Evolutionary conservation across 2,797 vertebrate species (phyloP), one percentile per base, ranked within the genome.

Genomic region (Microcaecilia unicolor): DNA sequence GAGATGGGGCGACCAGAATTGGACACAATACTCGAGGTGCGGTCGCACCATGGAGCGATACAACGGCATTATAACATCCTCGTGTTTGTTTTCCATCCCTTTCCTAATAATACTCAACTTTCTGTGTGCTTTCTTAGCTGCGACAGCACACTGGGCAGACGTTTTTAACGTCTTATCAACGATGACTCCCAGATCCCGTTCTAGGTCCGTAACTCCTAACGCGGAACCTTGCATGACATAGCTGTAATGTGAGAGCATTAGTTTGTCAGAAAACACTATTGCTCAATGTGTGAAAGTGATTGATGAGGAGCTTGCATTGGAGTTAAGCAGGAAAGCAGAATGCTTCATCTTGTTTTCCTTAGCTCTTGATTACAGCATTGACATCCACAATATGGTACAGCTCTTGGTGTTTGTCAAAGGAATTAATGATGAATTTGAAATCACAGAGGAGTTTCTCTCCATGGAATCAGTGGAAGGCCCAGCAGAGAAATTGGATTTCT

Each of bases 321-420:
- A 60, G 35, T 37, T 64, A 50, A 40, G 60, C 25, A 21, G 49
- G 40, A 55, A 55, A 25, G 17, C 27, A 4, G 48, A 45, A 41
- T 22, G 44, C 20, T 30, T 64, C 43, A 36, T 29, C 2, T 49
- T 46, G 48, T 52, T 55, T 47, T 29, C 47, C 29, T 41, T 55
- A 32, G 47, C 50, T 48, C 18, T 55, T 38, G 34, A 54, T n/a
- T n/a, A n/a, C 56, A 54, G 64, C 33, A n/a, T n/a, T n/a, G n/a
- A n/a, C n/a, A 57, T 53, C 40, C 59, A 20, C 15, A 44, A 66
- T 46, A 68, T 45, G 7, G 35, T 37, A 21, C 39, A 64, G 29
- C 34, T 47, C 12, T 38, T 58, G 1, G 51, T 60, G 60, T 62
- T 57, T 44, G 43, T 54, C 23, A 13, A 31, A 25, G 47, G 52